Percentiles rank a stretch among this genome's conserved stretches.
These are phyloP conservation scores for Cataglyphis livida DNA, from an alignment of 2,888 invertebrate genomes.

Conservation along the genomic window DNA sequence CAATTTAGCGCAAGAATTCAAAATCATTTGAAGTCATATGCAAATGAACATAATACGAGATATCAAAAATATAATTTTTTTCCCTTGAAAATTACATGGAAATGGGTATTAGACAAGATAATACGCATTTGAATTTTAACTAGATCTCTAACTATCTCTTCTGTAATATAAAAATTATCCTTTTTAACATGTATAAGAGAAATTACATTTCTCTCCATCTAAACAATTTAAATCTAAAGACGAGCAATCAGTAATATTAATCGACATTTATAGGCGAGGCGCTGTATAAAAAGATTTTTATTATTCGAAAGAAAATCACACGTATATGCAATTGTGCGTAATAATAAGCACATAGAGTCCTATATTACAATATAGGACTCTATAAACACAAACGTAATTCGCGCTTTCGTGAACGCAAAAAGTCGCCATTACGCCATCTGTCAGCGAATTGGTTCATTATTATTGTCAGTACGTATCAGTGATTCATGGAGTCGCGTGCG, in stretches of 20 bases:
- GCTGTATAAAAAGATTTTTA: background rate
- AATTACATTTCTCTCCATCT: background rate
- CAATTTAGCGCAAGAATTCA: background rate
- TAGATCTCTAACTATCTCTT: background rate
- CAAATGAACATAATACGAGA: background rate
- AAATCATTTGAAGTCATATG: background rate
- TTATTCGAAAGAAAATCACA: background rate
- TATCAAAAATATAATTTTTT: background rate
- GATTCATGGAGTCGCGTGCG: conserved; percentile 66
- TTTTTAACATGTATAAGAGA: background rate
- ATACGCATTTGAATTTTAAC: background rate
- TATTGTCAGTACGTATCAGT: conserved; percentile 65
- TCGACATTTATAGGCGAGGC: background rate
- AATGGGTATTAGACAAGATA: background rate
- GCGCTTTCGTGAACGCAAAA: conserved; percentile 73
- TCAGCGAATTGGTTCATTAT: conserved; percentile 23
- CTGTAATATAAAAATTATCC: background rate
- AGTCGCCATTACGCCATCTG: conserved; percentile 68
- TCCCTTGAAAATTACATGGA: background rate
- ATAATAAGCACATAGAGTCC: no score
- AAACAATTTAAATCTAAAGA: background rate
- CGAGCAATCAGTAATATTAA: background rate
- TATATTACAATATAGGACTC: no score
- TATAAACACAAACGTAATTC: background rate
- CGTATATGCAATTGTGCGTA: no score